Conservation (phyloP, 2,797 vertebrate species). For the Peromyscus melanophrys region DNA sequence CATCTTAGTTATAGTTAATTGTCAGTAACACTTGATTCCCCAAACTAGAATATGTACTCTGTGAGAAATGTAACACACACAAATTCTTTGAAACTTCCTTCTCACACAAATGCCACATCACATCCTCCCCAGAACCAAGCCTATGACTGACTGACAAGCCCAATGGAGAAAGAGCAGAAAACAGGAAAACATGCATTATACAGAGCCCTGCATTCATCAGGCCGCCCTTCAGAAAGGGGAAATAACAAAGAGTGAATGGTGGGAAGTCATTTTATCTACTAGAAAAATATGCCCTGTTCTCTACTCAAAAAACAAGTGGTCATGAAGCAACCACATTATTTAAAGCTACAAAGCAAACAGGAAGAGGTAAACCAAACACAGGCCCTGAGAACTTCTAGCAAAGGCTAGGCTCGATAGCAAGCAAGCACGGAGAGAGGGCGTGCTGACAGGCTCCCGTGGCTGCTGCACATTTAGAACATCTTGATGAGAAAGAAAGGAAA, state of each 20-base stretch:
- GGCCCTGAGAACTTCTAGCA: conserved; percentile 89
- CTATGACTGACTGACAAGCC: conserved; percentile 85
- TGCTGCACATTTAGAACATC: conserved; percentile 40
- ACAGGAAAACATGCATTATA: conserved; percentile 91
- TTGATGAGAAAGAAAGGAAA: conserved; percentile 76
- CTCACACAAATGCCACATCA: conserved; percentile 81
- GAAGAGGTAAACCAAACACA: conserved; percentile 89
- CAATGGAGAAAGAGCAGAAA: conserved; percentile 89
- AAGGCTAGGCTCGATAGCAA: conserved; percentile 64
- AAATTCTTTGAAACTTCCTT: conserved; percentile 63
- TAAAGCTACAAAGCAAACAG: conserved; percentile 90
- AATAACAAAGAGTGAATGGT: conserved; percentile 91
- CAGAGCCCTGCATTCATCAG: conserved; percentile 88
- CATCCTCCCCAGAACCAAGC: conserved; percentile 83
- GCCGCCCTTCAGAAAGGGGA: conserved; percentile 89
- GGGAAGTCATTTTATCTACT: conserved; percentile 90
- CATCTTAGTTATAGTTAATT: not conserved
- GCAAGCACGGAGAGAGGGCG: conserved; percentile 68
- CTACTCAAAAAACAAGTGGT: conserved; percentile 89
- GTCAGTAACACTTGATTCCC: conserved; percentile 6
- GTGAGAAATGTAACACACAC: conserved; percentile 35
- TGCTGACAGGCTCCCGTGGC: conserved; percentile 73
- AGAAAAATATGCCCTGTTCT: conserved; percentile 90
- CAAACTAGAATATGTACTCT: not conserved
- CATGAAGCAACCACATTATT: conserved; percentile 90